Evolutionary conservation across 2,888 invertebrate species (phyloP).

Genomic region (Megalurothrips usitatus): DNA sequence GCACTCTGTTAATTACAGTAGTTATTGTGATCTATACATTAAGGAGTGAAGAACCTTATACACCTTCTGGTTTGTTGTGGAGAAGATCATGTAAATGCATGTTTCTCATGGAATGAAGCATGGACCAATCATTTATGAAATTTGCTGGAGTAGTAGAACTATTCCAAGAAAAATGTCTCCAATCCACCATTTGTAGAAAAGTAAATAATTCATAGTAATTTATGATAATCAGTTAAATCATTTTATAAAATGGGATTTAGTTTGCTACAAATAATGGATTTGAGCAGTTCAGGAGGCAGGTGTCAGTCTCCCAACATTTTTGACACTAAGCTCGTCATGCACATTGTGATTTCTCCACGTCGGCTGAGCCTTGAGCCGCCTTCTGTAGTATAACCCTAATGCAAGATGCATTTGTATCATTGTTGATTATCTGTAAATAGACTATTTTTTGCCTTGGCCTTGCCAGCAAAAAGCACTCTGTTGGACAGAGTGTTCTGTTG

Average conservation of each 20-base stretch:
- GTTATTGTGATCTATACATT: no score
- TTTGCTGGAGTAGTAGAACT: no score
- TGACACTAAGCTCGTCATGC: slow-evolving; percentile 11
- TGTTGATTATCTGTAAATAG: neutral
- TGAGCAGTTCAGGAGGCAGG: neutral
- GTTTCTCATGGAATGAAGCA: no score
- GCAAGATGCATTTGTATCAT: slow-evolving; percentile 13
- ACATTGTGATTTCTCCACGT: slow-evolving; percentile 15
- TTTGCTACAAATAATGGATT: no score
- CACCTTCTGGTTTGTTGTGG: no score
- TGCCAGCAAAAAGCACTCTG: neutral
- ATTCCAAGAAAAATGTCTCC: no score
- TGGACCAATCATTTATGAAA: no score
- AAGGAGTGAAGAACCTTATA: no score
- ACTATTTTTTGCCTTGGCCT: neutral
- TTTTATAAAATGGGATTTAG: neutral
- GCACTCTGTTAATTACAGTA: neutral
- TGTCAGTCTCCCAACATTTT: neutral
- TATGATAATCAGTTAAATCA: no score
- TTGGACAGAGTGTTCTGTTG: neutral
- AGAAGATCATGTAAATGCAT: no score
- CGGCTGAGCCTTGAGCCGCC: neutral
- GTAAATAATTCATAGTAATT: neutral
- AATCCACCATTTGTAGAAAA: neutral
- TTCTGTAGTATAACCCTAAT: slow-evolving; percentile 4